Base-by-base conservation (phyloP, 2,888 invertebrate species). In the Asteroscopus sphinx region DNA sequence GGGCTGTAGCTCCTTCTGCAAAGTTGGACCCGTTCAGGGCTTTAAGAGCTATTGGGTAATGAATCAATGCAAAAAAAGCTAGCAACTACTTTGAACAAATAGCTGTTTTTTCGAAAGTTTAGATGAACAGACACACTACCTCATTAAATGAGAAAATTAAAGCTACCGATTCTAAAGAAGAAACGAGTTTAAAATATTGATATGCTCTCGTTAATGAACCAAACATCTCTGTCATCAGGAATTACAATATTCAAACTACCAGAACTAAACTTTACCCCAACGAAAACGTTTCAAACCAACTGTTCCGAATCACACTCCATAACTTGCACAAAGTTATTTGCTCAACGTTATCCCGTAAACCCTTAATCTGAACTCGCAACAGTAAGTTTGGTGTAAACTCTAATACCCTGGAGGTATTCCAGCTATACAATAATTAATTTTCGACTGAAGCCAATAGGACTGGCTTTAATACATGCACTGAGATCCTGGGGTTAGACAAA, bases 351-450 rank as follows among this genome's bases (percentile, higher is more conserved):
- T 59, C 51, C 66, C 47, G 41, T 66, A 58, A 68, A 49, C 57
- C 68, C 37, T 16, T 61, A 73, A 72, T 68, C 73, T 66, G 42
- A 57, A 66, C 53, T 55, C n/a, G 30, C 45, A 66, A 64, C 58
- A 55, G 45, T 58, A 64, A 64, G 48, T 73, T 70, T 55, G 59
- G 66, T 67, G 69, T 64, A 63, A 62, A 57, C 60, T 54, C 26
- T 65, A 73, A 74, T 76, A 55, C 74, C 65, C 64, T 42, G 45
- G 53, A 66, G 73, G 68, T 70, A 73, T 68, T 68, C 47, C 47
- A 42, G 65, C 61, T 71, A 63, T 64, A 75, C 68, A 70, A 72
- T 78, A 73, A 79, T 79, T 77, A 80, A 80, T 79, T 76, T 58
- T 73, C 73, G 63, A 73, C 47, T 70, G 52, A 62, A 74, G 73